Evolutionary conservation across 2,888 invertebrate species (phyloP).

Genomic region (Machimus atricapillus): DNA sequence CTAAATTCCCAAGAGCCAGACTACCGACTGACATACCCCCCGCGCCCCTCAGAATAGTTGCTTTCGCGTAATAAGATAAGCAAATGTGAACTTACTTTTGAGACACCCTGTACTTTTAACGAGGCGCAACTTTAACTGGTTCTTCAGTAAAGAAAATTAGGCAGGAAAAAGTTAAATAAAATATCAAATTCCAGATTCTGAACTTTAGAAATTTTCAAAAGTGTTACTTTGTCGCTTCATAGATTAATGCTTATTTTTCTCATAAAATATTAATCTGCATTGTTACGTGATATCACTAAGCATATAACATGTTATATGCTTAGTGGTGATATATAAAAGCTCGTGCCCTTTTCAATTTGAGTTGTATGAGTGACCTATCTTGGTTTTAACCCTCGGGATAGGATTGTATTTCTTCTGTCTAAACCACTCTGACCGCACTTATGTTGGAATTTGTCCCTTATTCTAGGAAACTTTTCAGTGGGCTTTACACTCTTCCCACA

Average conservation of each 20-base stretch:
- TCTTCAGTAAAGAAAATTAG: background rate
- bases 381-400: background rate
- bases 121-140: background rate
- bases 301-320: no score
- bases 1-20: no score
- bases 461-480: background rate
- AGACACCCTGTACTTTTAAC: no score
- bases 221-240: background rate
- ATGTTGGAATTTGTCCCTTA: background rate
- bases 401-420: background rate
- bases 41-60: no score
- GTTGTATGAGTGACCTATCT: background rate
- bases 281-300: no score
- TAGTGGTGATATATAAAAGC: background rate
- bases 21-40: no score
- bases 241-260: background rate
- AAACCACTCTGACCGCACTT: background rate
- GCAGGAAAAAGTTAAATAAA: background rate
- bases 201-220: background rate
- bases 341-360: background rate
- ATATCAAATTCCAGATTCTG: background rate
- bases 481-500: background rate
- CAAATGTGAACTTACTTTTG: no score
- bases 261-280: background rate
- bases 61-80: no score